These are phyloP conservation scores for Pseudochirops cupreus DNA, from an alignment of 2,797 vertebrate genomes.

Conservation along the genomic window DNA sequence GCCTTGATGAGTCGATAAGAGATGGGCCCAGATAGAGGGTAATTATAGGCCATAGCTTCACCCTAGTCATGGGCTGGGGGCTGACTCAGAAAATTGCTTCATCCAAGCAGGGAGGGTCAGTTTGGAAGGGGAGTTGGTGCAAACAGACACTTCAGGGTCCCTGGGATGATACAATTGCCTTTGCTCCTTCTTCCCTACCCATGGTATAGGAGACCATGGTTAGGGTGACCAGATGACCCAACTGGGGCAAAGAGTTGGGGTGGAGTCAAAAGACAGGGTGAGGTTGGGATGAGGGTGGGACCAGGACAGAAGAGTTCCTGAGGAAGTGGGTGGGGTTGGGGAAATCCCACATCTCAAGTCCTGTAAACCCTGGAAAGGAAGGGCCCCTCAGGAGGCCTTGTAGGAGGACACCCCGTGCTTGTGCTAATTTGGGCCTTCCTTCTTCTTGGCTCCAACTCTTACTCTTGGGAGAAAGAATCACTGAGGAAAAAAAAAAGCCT, in stretches of 20 bases:
- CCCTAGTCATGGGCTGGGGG: conserved; percentile 75
- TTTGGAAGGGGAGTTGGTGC: neutral
- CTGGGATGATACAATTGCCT: neutral
- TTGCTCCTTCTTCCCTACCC: neutral
- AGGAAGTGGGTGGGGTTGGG: conserved; percentile 2
- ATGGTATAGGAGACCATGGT: neutral
- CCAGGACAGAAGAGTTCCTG: neutral
- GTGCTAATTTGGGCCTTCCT: neutral
- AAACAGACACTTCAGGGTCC: neutral
- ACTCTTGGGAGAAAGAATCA: neutral
- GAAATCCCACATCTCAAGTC: neutral
- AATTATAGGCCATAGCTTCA: conserved; percentile 72
- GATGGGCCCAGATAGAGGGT: conserved; percentile 62
- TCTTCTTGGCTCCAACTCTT: neutral
- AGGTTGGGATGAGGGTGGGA: neutral
- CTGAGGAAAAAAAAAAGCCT: neutral
- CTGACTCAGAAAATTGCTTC: conserved; percentile 77
- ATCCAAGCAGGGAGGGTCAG: neutral
- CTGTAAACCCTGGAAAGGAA: neutral
- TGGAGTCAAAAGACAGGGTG: neutral
- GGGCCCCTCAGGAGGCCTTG: neutral
- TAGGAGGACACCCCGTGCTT: neutral
- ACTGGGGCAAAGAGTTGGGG: neutral
- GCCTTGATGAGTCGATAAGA: conserved; percentile 71
- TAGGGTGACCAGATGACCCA: neutral